phyloP scores from a whole-genome alignment of 2,888 invertebrate species.

The Apomyelois bistriatella region DNA sequence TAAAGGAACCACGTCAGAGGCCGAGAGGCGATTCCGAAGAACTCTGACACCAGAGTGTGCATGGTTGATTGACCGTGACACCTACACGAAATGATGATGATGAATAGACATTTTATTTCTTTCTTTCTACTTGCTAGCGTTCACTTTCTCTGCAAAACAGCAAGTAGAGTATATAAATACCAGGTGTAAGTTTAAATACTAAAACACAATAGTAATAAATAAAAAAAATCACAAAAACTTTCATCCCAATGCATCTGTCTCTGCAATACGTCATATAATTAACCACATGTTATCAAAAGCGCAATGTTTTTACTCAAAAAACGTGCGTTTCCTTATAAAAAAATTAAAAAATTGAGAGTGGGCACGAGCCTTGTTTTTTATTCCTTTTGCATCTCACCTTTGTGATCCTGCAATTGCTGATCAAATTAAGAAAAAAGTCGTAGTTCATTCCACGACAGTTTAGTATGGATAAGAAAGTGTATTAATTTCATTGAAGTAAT shows the following conservation, averaged over 20 bases:
- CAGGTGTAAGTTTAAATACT: background rate
- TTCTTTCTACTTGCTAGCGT: no score
- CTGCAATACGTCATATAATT: conserved; percentile 43
- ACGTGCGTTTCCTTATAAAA: conserved; percentile 48
- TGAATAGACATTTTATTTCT: no score
- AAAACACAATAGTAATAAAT: conserved; percentile 6
- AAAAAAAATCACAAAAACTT: conserved; percentile 21
- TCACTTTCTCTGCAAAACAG: background rate
- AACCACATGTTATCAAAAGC: conserved; percentile 52
- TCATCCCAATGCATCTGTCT: conserved; percentile 42
- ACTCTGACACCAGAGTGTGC: no score
- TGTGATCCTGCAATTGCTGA: conserved; percentile 64
- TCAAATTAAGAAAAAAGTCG: conserved; percentile 68
- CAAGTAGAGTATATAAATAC: background rate
- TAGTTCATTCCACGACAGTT: conserved; percentile 22
- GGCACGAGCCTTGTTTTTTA: conserved; percentile 66
- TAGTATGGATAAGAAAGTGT: conserved; percentile 39
- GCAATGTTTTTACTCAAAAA: conserved; percentile 62
- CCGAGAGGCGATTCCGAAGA: no score
- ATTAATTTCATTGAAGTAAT: no score
- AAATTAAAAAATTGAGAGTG: conserved; percentile 53
- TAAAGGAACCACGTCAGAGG: no score
- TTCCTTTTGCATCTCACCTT: conserved; percentile 37
- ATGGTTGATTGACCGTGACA: no score
- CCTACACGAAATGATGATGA: no score